A percentile compares a stretch with the other conserved stretches of the same genome.
These are phyloP conservation scores for Casuarius casuarius DNA, from an alignment of 2,113 vertebrate species.

Conservation along the genomic window DNA sequence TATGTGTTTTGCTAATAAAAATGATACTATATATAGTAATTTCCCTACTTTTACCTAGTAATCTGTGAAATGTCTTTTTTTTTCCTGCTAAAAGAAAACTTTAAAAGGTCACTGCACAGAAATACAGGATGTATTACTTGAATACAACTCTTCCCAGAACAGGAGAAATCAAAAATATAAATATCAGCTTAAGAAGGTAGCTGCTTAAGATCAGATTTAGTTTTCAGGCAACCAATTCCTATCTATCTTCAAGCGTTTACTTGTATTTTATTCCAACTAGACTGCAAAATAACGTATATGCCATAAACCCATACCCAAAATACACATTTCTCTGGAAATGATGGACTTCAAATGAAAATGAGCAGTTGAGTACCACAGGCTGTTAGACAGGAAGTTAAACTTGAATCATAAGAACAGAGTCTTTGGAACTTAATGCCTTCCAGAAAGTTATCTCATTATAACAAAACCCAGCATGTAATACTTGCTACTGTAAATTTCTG, in stretches of 20 bases:
- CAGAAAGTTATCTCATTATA: neutral
- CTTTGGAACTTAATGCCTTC: neutral
- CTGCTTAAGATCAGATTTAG: neutral
- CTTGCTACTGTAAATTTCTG: neutral
- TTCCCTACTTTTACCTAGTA: rapidly evolving
- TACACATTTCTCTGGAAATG: neutral
- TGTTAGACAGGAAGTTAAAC: neutral
- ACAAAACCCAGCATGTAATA: rapidly evolving
- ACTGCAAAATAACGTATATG: rapidly evolving
- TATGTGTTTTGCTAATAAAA: neutral
- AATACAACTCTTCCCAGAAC: neutral
- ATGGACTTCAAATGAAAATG: neutral
- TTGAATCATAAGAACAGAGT: rapidly evolving
- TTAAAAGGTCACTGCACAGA: neutral
- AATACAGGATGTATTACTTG: neutral
- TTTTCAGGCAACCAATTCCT: neutral
- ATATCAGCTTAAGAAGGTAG: rapidly evolving
- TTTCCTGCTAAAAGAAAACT: neutral
- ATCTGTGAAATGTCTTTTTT: neutral
- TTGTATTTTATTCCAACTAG: neutral
- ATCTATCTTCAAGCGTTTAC: neutral
- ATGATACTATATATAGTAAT: too few relatives aligned
- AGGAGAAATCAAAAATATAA: neutral
- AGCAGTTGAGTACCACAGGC: neutral
- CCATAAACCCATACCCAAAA: neutral